Percentiles rank a stretch among this genome's conserved stretches.
These are phyloP conservation scores for Harpagoxenus sublaevis DNA, from an alignment of 2,888 invertebrate species.

Conservation along the genomic window DNA sequence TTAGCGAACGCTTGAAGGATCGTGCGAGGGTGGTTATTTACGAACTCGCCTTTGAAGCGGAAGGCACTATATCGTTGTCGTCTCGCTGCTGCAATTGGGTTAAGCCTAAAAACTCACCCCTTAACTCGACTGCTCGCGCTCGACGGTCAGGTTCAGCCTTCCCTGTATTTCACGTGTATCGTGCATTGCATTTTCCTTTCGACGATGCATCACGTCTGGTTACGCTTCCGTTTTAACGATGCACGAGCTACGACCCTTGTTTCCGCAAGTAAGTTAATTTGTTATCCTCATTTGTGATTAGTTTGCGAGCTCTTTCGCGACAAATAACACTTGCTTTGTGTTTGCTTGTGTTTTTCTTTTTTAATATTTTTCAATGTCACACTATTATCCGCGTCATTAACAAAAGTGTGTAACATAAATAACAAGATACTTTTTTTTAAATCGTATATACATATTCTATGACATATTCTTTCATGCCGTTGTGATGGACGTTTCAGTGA, in stretches of 20 bases:
- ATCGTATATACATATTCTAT: conserved; percentile 44
- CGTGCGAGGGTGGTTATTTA: conserved; percentile 74
- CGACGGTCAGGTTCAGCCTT: conserved; percentile 74
- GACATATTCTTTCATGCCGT: conserved; percentile 49
- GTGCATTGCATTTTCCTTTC: conserved; percentile 68
- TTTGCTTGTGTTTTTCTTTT: background rate
- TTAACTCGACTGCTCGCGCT: conserved; percentile 46
- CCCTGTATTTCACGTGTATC: conserved; percentile 63
- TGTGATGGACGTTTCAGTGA: conserved; percentile 61
- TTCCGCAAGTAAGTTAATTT: conserved; percentile 64
- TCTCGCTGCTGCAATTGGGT: conserved; percentile 79
- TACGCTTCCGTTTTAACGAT: conserved; percentile 68
- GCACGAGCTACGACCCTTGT: conserved; percentile 58
- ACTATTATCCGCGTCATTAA: conserved; percentile 32
- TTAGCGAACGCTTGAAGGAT: conserved; percentile 62
- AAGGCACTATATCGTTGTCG: conserved; percentile 74
- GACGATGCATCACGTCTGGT: conserved; percentile 70
- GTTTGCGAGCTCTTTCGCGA: background rate
- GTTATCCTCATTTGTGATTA: conserved; percentile 24
- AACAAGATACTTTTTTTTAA: conserved; percentile 43
- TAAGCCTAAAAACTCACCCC: conserved; percentile 75
- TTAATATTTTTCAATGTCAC: conserved; percentile 8
- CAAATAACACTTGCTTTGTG: background rate
- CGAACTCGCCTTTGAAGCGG: conserved; percentile 64
- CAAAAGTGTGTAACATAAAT: conserved; percentile 44